Evolutionary conservation across 2,888 invertebrate species (phyloP), one percentile per base, ranked within the genome.

Genomic region (Metopia argyrocephala): DNA sequence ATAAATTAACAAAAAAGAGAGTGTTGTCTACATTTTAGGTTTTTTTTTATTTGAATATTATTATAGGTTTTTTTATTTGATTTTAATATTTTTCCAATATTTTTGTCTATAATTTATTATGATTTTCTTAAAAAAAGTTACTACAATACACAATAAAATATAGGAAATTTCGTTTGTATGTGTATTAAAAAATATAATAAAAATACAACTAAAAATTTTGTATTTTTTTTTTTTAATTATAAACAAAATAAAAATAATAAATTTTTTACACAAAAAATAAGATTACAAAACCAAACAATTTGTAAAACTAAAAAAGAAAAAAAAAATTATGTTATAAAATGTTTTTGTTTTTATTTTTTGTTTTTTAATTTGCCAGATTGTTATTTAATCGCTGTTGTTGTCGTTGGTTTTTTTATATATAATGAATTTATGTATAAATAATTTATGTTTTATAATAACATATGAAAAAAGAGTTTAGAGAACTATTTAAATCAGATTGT

Each of bases 381-480:
- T 28, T 27, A 25, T 65, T 18, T 75, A 76, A 69, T 78, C 76
- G 59, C 59, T 73, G 9, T 73, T 71, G 45, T 76, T 78, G 38
- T 78, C 50, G 57, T 62, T 52, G 21, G 18, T 68, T 59, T 27
- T 65, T 57, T 57, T 31, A 12, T 68, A 21, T 54, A 48, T 70
- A 59, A 38, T 38, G 15, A 12, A 6, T 38, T 12, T 78, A 66
- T 74, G 28, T 74, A 74, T 79, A 83, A 75, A 78, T 76, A 75
- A 79, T 71, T 78, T 66, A 61, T 20, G 45, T 48, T 75, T 79
- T 76, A 82, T 81, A 79, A 83, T 84, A 83, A 84, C 79, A 79
- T 84, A 85, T 82, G 84, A 83, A 84, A 85, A 83, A 54, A 81
- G 74, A 65, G 61, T 74, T 69, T 79, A 83, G 82, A 81, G 78